Base-by-base conservation (phyloP, 2,888 invertebrate species). In the Cryptus viduatorius region DNA sequence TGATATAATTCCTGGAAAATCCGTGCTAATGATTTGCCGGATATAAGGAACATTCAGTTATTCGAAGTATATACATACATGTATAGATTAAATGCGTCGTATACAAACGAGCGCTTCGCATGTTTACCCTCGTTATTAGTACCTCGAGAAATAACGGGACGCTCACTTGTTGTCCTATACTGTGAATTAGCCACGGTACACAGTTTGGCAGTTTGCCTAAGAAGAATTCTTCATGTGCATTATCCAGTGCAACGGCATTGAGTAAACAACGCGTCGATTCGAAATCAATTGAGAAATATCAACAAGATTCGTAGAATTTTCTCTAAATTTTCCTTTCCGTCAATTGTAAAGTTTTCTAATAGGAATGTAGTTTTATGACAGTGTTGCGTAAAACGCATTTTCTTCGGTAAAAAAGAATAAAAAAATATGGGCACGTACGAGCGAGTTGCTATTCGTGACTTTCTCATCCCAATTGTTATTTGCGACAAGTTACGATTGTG, bases 91-190 rank as follows among this genome's bases (percentile, higher is more conserved):
- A 42, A 65, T 65, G 65, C 42, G 42, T 42, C 65, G 16, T 42
- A 65, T 65, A 19, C 65, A 65, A 65, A 65, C 65, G 65, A 65
- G 42, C 16, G 65, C 37, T 65, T 65, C 65, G 42, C 65, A 42
- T 44, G 42, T 65, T 65, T 65, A 65, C 65, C 19, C 65, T 65
- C 65, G 42, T 42, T 65, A 61, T 61, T 65, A 65, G 65, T 19
- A 65, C 42, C 65, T 65, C 42, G 65, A 42, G 65, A 42, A 65
- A 37, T 65, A 65, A 65, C 65, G 65, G 65, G 65, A 10, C 50
- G 37, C 61, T 61, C 31, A 31, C 61, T 14, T 61, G 61, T 29
- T 61, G 61, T 29, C 5, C 61, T 61, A 29, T 61, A 61, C 14
- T 29, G 31, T 61, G 61, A 29, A 61, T 37, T 8, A 7, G 37